These are phyloP conservation scores for Alexandromys fortis DNA, from an alignment of 2,113 vertebrate species.

Conservation along the genomic window DNA sequence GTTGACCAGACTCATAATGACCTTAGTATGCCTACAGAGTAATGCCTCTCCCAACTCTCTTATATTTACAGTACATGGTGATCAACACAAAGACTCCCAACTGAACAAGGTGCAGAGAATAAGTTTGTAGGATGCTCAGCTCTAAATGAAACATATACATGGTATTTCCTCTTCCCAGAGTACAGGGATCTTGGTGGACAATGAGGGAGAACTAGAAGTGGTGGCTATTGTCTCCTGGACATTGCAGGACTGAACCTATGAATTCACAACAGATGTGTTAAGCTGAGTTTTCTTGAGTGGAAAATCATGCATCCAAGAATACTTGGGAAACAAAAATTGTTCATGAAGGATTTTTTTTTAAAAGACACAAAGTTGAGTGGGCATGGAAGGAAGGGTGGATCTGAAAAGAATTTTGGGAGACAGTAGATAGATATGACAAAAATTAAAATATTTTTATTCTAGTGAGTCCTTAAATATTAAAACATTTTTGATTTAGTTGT, in stretches of 20 bases:
- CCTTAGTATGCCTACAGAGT: not conserved
- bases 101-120: not conserved
- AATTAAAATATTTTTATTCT: not conserved
- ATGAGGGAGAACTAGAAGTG: no score
- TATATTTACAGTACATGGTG: not conserved
- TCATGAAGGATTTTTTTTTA: not conserved
- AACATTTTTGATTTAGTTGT: not conserved
- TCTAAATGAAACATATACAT: not conserved
- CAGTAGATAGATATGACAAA: not conserved
- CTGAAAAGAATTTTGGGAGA: not conserved
- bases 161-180: not conserved
- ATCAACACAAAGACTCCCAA: not conserved
- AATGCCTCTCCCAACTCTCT: not conserved
- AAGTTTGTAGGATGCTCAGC: not conserved
- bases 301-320: not conserved
- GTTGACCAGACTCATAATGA: not conserved
- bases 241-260: not conserved
- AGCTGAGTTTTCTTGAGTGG: not conserved
- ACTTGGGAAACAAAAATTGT: not conserved
- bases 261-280: not conserved
- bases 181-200: no score
- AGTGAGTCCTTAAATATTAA: not conserved
- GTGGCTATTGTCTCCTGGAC: not conserved
- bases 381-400: not conserved
- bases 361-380: not conserved